Percentiles rank a stretch among this genome's conserved stretches.
Conservation (phyloP, 1,140 invertebrate species). For the Drosophila jambulina region DNA sequence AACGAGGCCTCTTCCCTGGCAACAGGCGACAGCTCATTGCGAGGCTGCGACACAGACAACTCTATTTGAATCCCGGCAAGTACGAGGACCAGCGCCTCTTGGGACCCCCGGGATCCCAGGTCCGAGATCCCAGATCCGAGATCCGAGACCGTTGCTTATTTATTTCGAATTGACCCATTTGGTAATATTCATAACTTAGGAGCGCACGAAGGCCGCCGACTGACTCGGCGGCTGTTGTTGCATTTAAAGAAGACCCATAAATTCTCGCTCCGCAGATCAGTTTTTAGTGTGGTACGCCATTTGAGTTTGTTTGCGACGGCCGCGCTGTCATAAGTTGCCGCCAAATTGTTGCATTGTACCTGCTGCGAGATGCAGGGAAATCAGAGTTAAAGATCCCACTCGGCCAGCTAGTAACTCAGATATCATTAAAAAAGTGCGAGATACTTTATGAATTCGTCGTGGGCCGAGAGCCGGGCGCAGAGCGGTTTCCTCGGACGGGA, state of each 20-base stretch:
- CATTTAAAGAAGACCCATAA: slow-evolving; percentile 65
- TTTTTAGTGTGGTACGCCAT: slow-evolving; percentile 56
- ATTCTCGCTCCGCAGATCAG: slow-evolving; percentile 70
- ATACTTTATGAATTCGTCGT: slow-evolving; percentile 83
- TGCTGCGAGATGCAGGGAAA: slow-evolving; percentile 63
- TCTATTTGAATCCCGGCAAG: slow-evolving; percentile 58
- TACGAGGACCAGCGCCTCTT: slow-evolving; percentile 7
- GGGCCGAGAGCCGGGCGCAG: slow-evolving; percentile 45
- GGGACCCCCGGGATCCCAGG: slow-evolving; percentile 24
- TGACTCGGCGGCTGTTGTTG: slow-evolving; percentile 14
- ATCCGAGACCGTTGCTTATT: slow-evolving; percentile 75
- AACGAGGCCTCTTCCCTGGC: slow-evolving; percentile 31
- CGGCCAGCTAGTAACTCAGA: slow-evolving; percentile 73
- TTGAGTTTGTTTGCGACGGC: slow-evolving; percentile 75
- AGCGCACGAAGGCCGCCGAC: slow-evolving; percentile 68
- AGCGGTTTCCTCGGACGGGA: slow-evolving; percentile 5
- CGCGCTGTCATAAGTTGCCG: slow-evolving; percentile 78
- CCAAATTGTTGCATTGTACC: slow-evolving; percentile 84
- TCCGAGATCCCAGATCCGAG: slow-evolving; percentile 34
- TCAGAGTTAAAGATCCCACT: slow-evolving; percentile 48
- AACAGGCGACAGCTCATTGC: slow-evolving; percentile 73
- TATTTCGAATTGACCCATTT: slow-evolving; percentile 84
- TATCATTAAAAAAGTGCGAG: slow-evolving; percentile 81
- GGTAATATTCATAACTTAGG: slow-evolving; percentile 84
- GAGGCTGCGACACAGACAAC: slow-evolving; percentile 79